Base-by-base conservation (phyloP, 1,140 invertebrate species). In the Arctopsyche grandis region DNA sequence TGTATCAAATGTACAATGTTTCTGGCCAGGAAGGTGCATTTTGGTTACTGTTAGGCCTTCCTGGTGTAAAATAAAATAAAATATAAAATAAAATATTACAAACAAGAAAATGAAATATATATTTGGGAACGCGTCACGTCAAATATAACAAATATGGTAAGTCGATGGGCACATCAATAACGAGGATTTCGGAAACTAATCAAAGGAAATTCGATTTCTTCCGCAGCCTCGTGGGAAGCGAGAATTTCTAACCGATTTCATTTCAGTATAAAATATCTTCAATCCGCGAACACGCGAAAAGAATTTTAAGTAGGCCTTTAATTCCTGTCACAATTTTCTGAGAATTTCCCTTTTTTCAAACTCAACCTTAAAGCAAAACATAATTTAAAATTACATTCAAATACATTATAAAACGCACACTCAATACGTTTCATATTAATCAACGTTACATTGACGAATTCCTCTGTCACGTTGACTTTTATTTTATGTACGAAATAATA, bases 121-220 rank as follows among this genome's bases (percentile, higher is more conserved):
- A 38, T 38, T 38, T 7, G 29, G 7, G 29, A 38, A 38, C 1
- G 29, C 29, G 29, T 38, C 29, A 60, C 56, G 56, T 60, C 56
- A 60, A 60, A 60, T 60, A 60, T 60, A 60, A 60, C 56, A 60
- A 60, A 60, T 60, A 60, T 60, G 16, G 56, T 19, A 9, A 60
- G 56, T 60, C 56, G 16, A 21, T 21, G 56, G 56, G 63, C 9
- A 22, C 24, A 66, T 66, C 63, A 66, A 66, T 66, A 66, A 66
- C 24, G 24, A 66, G 63, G 24, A 66, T 66, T 66, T 66, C 24
- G 63, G 63, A 26, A 24, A 66, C 63, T 66, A 66, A 66, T 66
- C 63, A 66, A 26, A 66, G 22, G 63, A 66, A 66, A 66, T 66
- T 66, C 63, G 63, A 66, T 66, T 66, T 66, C 63, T 66, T 24